These are phyloP conservation scores for Acropternis orthonyx DNA, from an alignment of 2,797 vertebrate genomes.

Conservation along the genomic window DNA sequence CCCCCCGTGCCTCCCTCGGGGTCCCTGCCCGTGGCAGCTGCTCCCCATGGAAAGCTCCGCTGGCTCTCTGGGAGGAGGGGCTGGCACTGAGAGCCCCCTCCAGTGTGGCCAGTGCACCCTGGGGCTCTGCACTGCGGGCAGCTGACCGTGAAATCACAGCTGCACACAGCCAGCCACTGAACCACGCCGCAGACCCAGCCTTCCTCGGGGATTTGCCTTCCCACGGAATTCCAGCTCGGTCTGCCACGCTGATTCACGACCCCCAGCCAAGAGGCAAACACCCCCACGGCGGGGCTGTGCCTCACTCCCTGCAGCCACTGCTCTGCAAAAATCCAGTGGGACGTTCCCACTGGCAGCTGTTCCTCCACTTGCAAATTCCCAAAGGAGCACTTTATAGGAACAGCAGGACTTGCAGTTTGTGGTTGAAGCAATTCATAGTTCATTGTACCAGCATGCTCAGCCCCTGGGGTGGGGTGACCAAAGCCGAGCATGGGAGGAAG, in stretches of 20 bases:
- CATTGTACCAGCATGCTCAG: not conserved
- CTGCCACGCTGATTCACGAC: not conserved
- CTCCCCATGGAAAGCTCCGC: not conserved
- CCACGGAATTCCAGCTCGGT: not conserved
- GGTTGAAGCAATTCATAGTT: not conserved
- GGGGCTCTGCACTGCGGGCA: rapidly evolving
- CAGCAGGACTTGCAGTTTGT: not conserved
- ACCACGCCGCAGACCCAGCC: not conserved
- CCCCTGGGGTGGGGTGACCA: not conserved
- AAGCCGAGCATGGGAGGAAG: not conserved
- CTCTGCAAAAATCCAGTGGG: not conserved
- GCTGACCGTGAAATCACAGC: not conserved
- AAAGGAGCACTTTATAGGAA: rapidly evolving
- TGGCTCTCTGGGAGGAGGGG: rapidly evolving
- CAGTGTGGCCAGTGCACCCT: not conserved
- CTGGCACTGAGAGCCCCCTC: not conserved
- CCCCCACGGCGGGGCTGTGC: not conserved
- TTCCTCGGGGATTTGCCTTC: not conserved
- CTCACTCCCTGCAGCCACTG: not conserved
- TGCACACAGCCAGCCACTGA: not conserved
- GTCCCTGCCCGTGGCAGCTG: not conserved
- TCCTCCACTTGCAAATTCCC: not conserved
- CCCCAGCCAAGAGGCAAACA: not conserved
- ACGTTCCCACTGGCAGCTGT: not conserved
- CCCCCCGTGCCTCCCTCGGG: too few relatives aligned